These are phyloP conservation scores for Fopius arisanus DNA, from an alignment of 1,140 invertebrate genomes.

Conservation along the genomic window DNA sequence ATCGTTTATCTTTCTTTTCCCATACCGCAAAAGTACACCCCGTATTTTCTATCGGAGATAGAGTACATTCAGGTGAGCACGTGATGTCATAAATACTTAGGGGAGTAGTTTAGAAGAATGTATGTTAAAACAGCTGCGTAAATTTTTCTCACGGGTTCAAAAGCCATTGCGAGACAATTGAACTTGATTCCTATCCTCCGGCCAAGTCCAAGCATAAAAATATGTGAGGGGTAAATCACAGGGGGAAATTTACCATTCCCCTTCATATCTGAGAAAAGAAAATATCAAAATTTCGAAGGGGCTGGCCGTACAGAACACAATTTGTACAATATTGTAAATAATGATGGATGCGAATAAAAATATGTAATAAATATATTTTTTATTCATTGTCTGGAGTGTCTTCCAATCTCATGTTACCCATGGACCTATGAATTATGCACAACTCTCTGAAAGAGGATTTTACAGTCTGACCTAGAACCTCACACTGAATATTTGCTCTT, in stretches of 20 bases:
- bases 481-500: neutral
- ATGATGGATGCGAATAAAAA: too few species aligned
- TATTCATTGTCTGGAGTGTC: too few species aligned
- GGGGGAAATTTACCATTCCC: neutral
- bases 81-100: constrained; percentile 36
- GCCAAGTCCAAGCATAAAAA: constrained; percentile 32
- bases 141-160: constrained; percentile 59
- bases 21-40: neutral
- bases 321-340: too few species aligned
- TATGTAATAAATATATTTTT: too few species aligned
- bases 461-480: constrained; percentile 48
- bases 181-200: constrained; percentile 53
- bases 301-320: too few species aligned
- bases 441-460: constrained; percentile 39
- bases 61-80: constrained; percentile 31
- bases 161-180: constrained; percentile 58
- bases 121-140: constrained; percentile 48
- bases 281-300: too few species aligned
- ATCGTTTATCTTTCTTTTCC: too few species aligned
- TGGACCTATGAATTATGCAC: constrained; percentile 51
- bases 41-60: neutral
- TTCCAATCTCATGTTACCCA: neutral
- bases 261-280: neutral
- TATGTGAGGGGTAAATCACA: neutral
- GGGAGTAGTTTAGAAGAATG: constrained; percentile 19